Percentiles rank a stretch among this genome's conserved stretches.
Conservation (phyloP, 2,797 vertebrate species). For the Peromyscus aztecus region DNA sequence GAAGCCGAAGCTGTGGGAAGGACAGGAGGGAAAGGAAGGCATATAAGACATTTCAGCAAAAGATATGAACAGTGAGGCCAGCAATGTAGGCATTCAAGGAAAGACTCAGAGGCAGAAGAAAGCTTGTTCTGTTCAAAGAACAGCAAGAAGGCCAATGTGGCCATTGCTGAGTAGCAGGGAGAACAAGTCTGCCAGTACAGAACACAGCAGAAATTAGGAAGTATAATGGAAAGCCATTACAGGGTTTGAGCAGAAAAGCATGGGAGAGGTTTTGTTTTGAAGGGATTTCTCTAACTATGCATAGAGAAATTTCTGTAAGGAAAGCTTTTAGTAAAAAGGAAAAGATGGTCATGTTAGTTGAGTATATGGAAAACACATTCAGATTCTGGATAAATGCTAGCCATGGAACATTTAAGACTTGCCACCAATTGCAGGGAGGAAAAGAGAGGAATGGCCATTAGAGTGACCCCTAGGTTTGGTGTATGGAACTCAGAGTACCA, state of each 20-base stretch:
- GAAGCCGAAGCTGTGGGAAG: background rate
- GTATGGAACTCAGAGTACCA: background rate
- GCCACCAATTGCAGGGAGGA: background rate
- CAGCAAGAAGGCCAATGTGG: background rate
- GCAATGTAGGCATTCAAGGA: background rate
- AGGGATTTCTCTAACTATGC: background rate
- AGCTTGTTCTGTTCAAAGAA: background rate
- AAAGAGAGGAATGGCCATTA: background rate
- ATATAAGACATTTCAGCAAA: background rate
- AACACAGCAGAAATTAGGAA: background rate
- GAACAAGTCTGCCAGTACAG: background rate
- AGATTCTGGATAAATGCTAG: background rate
- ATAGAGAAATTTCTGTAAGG: background rate
- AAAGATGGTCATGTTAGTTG: background rate
- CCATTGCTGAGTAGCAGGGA: background rate
- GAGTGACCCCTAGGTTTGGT: background rate
- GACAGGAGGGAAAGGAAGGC: background rate
- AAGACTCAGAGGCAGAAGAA: background rate
- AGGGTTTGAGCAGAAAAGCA: background rate
- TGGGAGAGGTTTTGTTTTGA: background rate
- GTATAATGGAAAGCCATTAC: background rate
- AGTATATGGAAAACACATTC: background rate
- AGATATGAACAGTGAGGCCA: background rate
- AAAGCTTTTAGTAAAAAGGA: background rate
- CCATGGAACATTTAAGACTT: background rate